Base-by-base conservation (phyloP, 1,140 invertebrate species). In the Xylocopa sonorina region DNA sequence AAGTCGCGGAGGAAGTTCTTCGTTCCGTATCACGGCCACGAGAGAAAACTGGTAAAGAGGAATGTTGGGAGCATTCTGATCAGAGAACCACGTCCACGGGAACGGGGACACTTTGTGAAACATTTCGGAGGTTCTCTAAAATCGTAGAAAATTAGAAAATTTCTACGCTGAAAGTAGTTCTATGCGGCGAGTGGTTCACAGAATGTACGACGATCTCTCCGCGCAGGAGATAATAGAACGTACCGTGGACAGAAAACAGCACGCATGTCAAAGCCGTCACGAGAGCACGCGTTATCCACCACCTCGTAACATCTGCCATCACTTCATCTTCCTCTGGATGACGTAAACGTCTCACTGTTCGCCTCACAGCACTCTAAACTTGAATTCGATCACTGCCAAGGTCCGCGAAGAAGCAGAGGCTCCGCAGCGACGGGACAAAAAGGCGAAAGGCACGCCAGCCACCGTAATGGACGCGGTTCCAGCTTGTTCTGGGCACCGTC, bases 251-350 rank as follows among this genome's bases (percentile, higher is more conserved):
- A 55, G 74, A 46, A 16, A 83, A 29, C 18, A 86, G 48, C 9
- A 86, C 27, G n/a, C 57, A 86, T 83, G 63, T 60, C 51, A 79
- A 18, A 75, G 85, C 21, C 18, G 63, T 81, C 69, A 68, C 60
- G 12, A 83, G 29, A 57, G 57, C 53, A 53, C 41, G 67, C 46
- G 67, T 64, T 80, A 71, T 69, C 74, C 80, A 75, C 55, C 38
- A 75, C 71, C 38, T 86, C 63, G 77, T 82, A 84, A 85, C 81
- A 80, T 76, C 69, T 78, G 85, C 85, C 84, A 87, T 86, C 81
- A 78, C 85, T 80, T 86, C 85, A 86, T 86, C 32, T 83, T 86
- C 34, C 72, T 58, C 7, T 7, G 3, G 14, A 55, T 46, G 18
- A 57, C 43, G 14, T 16, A 32, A 58, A 57, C 50, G 29, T 9